Conservation (phyloP, 1,140 invertebrate genomes). For the Drosophila carrolli region DNA sequence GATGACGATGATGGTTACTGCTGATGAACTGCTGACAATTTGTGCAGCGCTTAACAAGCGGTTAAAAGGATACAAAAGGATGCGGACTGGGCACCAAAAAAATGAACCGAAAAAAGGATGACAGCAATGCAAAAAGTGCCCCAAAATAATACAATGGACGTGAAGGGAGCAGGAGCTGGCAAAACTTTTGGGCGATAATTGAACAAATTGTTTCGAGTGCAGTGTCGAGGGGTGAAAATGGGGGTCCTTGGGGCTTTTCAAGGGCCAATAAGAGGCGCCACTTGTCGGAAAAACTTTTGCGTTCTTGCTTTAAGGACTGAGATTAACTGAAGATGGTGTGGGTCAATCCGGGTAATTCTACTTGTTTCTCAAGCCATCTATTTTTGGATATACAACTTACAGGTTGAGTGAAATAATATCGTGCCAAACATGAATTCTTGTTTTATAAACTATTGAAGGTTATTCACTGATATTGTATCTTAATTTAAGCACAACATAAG, state of each 20-base stretch:
- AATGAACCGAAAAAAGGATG: conserved; percentile 38
- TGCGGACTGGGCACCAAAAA: conserved; percentile 24
- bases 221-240: conserved; percentile 29
- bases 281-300: conserved; percentile 41
- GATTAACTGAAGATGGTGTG: conserved; percentile 9
- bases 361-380: neutral
- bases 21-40: conserved; percentile 81
- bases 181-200: conserved; percentile 78
- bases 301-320: neutral
- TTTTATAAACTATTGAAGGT: too few species aligned
- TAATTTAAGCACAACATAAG: too few species aligned
- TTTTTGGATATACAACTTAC: too few species aligned
- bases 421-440: too few species aligned
- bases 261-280: conserved; percentile 51
- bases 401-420: too few species aligned
- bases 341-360: neutral
- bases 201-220: conserved; percentile 81
- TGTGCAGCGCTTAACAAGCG: conserved; percentile 76
- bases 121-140: conserved; percentile 63
- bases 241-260: conserved; percentile 9
- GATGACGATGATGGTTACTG: conserved; percentile 34
- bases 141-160: conserved; percentile 53
- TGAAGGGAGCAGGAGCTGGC: conserved; percentile 32
- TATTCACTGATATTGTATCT: too few species aligned
- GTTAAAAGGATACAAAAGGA: conserved; percentile 74